phyloP scores from a whole-genome alignment of 1,140 invertebrate genomes.

The Ladona fulva region DNA sequence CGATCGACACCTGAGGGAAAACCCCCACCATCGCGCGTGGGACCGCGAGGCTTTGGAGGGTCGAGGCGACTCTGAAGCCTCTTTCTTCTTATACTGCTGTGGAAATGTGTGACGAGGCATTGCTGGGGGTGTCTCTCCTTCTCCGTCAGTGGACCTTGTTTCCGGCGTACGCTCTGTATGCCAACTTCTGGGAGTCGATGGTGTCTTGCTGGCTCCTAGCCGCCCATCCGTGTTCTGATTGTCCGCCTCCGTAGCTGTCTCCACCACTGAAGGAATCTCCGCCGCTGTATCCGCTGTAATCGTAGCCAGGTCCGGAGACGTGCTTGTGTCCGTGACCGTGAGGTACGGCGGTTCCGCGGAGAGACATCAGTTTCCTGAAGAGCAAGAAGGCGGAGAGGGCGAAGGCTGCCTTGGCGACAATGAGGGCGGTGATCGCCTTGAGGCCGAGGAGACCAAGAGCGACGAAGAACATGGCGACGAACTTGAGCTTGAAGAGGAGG shows the following conservation, averaged over 20 bases:
- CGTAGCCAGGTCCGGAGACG: not conserved
- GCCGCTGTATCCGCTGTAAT: not conserved
- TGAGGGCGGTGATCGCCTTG: not conserved
- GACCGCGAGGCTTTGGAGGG: not conserved
- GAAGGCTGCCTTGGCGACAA: not conserved
- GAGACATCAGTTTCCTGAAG: not conserved
- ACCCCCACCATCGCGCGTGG: not conserved
- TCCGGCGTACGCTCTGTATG: not conserved
- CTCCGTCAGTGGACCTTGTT: not conserved
- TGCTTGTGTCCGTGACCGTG: not conserved
- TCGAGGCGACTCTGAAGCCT: not conserved
- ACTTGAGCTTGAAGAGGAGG: slow-evolving; percentile 7
- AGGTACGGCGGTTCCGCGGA: not conserved
- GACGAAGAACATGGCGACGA: not conserved
- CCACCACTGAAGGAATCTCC: not conserved
- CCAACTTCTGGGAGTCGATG: not conserved
- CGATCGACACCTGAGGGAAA: not conserved
- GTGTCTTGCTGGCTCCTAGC: not conserved
- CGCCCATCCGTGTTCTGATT: not conserved
- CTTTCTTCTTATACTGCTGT: not conserved
- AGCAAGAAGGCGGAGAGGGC: slow-evolving; percentile 1
- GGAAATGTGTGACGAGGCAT: no score
- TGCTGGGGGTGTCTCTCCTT: no score
- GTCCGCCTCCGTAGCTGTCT: not conserved
- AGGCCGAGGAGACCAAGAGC: not conserved